Conservation (phyloP, 30 jellyfish, hydroid and myxozoan genomes). For the Hydra vulgaris region DNA sequence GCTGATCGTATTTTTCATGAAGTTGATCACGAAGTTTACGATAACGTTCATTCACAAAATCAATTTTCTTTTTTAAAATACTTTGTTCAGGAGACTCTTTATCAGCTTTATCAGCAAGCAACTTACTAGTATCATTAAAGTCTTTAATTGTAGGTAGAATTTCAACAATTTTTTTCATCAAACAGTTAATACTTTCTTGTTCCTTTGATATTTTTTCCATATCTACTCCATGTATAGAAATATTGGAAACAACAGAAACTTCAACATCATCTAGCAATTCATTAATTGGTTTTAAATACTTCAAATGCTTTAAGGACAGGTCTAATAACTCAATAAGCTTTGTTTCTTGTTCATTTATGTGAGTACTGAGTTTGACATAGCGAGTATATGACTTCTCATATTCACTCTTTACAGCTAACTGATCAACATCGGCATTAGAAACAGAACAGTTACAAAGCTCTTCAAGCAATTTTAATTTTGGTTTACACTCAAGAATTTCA, state of each 20-base stretch:
- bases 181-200: conserved; percentile 37
- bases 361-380: conserved; percentile 14
- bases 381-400: conserved; percentile 31
- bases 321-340: conserved; percentile 26
- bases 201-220: conserved; percentile 60
- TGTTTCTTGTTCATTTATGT: conserved; percentile 24
- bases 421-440: conserved; percentile 60
- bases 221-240: conserved; percentile 44
- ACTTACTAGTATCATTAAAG: conserved; percentile 32
- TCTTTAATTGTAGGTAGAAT: conserved; percentile 41
- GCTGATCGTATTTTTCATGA: conserved; percentile 38
- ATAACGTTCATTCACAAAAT: conserved; percentile 32
- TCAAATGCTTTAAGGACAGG: conserved; percentile 26
- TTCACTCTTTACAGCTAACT: conserved; percentile 21
- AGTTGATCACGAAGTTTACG: conserved; percentile 23
- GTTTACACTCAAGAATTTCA: conserved; percentile 42
- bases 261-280: conserved; percentile 61
- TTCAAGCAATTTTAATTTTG: conserved; percentile 48
- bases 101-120: conserved; percentile 46
- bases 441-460: conserved; percentile 21
- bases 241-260: conserved; percentile 13
- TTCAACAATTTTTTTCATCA: conserved; percentile 42
- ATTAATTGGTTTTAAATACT: conserved; percentile 50
- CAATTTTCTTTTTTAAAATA: conserved; percentile 29
- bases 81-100: conserved; percentile 32